Evolutionary conservation across 1,140 invertebrate genomes (phyloP).

Genomic region (Propsilocerus akamusi): DNA sequence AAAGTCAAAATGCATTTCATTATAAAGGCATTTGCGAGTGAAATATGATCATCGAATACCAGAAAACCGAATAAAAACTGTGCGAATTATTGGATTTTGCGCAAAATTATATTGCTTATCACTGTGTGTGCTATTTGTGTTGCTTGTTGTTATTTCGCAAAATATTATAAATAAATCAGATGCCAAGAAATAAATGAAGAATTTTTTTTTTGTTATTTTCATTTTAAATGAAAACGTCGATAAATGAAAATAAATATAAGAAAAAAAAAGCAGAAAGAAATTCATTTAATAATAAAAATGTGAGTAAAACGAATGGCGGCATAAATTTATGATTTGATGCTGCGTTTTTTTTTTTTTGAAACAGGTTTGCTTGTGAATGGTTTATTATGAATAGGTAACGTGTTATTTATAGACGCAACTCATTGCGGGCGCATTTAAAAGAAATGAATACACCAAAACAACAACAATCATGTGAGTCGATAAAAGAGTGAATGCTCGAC

Average conservation of each 20-base stretch:
- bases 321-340: conserved; percentile 1
- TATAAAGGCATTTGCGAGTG: too few relatives aligned
- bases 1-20: too few relatives aligned
- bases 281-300: too few relatives aligned
- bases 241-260: not conserved
- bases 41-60: too few relatives aligned
- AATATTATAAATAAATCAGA: conserved; percentile 1
- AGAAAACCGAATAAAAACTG: too few relatives aligned
- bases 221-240: not conserved
- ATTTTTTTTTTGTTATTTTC: not conserved
- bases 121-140: not conserved
- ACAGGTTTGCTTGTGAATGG: not conserved
- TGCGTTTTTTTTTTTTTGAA: not conserved
- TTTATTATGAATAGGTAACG: too few relatives aligned
- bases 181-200: not conserved
- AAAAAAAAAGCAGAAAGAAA: not conserved
- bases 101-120: conserved; percentile 1
- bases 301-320: not conserved
- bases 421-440: too few relatives aligned
- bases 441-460: too few relatives aligned
- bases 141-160: not conserved
- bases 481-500: too few relatives aligned
- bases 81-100: too few relatives aligned
- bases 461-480: too few relatives aligned
- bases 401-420: too few relatives aligned